Conservation (phyloP, 2,888 invertebrate genomes). For the Drosophila meridionalis region DNA sequence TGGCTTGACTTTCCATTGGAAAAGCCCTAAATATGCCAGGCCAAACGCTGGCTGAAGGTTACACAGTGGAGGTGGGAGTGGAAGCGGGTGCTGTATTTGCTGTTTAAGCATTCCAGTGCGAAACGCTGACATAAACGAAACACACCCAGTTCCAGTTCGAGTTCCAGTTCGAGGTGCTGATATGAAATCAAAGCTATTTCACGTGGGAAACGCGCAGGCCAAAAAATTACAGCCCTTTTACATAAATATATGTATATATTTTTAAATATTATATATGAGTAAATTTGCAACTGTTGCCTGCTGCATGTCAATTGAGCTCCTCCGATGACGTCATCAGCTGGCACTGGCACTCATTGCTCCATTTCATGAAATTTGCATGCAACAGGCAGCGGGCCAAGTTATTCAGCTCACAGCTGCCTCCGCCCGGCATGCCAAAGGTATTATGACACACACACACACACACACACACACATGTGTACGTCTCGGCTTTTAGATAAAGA, state of each 20-base stretch:
- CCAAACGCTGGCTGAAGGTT: conserved; percentile 57
- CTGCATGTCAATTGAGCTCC: conserved; percentile 67
- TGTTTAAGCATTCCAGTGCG: conserved; percentile 62
- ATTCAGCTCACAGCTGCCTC: conserved; percentile 15
- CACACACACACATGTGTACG: conserved; percentile 1
- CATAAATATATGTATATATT: not conserved
- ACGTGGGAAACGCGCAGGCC: conserved; percentile 56
- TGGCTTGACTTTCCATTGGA: conserved; percentile 71
- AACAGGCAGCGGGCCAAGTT: conserved; percentile 21
- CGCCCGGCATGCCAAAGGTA: conserved; percentile 56
- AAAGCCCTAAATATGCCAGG: conserved; percentile 57
- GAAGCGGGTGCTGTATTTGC: conserved; percentile 15
- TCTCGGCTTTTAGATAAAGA: conserved; percentile 64
- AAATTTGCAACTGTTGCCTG: conserved; percentile 11
- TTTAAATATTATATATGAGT: not conserved
- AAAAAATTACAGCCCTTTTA: conserved; percentile 48
- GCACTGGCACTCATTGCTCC: conserved; percentile 56
- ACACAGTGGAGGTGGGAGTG: conserved; percentile 33
- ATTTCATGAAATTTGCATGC: conserved; percentile 71
- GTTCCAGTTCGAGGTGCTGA: conserved; percentile 24
- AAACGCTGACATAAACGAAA: conserved; percentile 39
- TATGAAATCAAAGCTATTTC: conserved; percentile 48
- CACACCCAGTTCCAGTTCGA: conserved; percentile 56
- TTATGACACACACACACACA: conserved; percentile 71
- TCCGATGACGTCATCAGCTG: conserved; percentile 59